Evolutionary conservation across 1,140 invertebrate genomes (phyloP).

Genomic region (Oryzaephilus surinamensis): DNA sequence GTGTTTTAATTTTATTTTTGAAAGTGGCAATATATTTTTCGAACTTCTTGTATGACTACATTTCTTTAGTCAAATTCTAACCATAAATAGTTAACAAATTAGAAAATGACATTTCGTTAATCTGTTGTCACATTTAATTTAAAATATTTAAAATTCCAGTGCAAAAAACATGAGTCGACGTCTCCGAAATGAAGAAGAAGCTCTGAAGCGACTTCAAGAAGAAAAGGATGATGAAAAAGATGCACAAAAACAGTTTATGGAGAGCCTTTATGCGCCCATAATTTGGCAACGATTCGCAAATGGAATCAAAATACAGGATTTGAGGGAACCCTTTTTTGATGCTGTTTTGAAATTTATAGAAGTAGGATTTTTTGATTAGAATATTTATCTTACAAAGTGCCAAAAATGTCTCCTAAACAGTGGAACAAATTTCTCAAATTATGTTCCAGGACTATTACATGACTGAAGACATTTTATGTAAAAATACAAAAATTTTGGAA

Average conservation of each 20-base stretch:
- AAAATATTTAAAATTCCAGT: not conserved
- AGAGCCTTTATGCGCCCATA: conserved; percentile 43
- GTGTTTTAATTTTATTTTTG: too few species aligned
- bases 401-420: not conserved
- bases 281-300: conserved; percentile 43
- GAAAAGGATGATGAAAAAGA: conserved; percentile 29
- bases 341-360: conserved; percentile 45
- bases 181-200: conserved; percentile 23
- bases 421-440: conserved; percentile 7
- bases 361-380: conserved; percentile 15
- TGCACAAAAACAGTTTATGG: conserved; percentile 17
- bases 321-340: conserved; percentile 44
- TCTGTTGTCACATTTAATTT: conserved; percentile 9
- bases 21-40: too few species aligned
- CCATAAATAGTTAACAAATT: too few species aligned
- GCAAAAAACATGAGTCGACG: conserved; percentile 28
- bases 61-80: too few species aligned
- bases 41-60: too few species aligned
- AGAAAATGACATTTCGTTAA: too few species aligned
- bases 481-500: conserved; percentile 36
- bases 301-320: conserved; percentile 45
- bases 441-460: conserved; percentile 40
- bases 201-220: conserved; percentile 16
- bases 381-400: not conserved
- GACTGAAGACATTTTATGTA: conserved; percentile 39